Evolutionary conservation across 2,113 vertebrate genomes (phyloP).

Genomic region (Physeter macrocephalus): DNA sequence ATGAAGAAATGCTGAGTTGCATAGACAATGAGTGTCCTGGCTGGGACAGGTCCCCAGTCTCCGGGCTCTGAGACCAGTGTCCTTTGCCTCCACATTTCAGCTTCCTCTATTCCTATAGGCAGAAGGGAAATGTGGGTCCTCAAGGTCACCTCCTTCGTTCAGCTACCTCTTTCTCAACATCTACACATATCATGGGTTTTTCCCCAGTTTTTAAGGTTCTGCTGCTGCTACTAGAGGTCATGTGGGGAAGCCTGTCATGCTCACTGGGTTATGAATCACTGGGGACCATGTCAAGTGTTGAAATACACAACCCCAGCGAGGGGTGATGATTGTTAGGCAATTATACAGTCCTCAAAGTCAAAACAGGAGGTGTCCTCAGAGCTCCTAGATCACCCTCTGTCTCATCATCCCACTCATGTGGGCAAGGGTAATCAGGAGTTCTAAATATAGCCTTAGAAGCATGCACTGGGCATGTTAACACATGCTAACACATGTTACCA

Average conservation of each 20-base stretch:
- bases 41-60: neutral
- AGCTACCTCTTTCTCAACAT: neutral
- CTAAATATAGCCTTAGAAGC: neutral
- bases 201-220: neutral
- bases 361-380: neutral
- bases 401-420: neutral
- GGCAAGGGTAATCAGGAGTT: neutral
- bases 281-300: fast-evolving
- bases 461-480: neutral
- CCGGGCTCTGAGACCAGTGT: neutral
- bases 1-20: neutral
- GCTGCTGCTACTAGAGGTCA: neutral
- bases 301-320: neutral
- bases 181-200: neutral
- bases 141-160: neutral
- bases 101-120: neutral
- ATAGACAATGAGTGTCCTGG: neutral
- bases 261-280: neutral
- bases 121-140: neutral
- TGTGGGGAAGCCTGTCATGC: neutral
- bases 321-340: neutral
- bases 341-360: neutral
- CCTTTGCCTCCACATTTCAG: neutral
- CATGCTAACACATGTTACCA: no score
- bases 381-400: neutral